Evolutionary conservation across 2,797 vertebrate genomes (phyloP), one percentile per base, ranked within the genome.

Genomic region (Pelobates cultripes): DNA sequence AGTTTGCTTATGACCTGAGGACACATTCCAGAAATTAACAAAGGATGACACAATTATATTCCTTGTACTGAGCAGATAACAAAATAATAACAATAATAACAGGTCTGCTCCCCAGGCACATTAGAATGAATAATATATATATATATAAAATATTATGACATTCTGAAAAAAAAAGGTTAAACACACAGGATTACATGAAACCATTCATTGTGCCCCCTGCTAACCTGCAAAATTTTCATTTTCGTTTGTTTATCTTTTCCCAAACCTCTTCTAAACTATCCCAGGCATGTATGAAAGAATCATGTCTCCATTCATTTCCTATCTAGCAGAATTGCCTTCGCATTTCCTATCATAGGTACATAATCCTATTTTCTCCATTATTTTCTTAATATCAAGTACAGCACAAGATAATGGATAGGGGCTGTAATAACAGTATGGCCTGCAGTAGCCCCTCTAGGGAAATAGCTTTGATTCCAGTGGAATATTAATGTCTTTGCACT

Each of bases 321-420:
- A 91, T 94, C 93, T 93, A 89, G 91, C 91, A 89, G 93, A 95
- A 95, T 93, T 93, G 92, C 91, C 61, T 92, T 91, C 87, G 83
- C 90, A 87, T 95, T 95, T 94, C 92, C 93, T 93, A 92, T 94
- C 92, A 90, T 94, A 91, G 92, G 92, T 92, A 91, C 92, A 92
- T 95, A 95, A 95, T 95, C 95, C 94, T 92, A 93, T 94, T 94
- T 93, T 95, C 93, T 92, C 92, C 93, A 95, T 96, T 95, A 96
- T 95, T 95, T 95, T 96, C 94, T 96, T 95, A 96, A 95, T 95
- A 96, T 94, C 93, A 93, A 95, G 94, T 95, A 95, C 94, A 95
- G 95, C 93, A 92, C 90, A 93, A 95, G 95, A 95, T 95, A 95
- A 96, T 94, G 93, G 94, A 95, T 93, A 94, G 93, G 94, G 92